Percentiles rank a stretch among this genome's conserved stretches.
Conservation (phyloP, 1,140 invertebrate species). For the Trichogramma pretiosum region DNA sequence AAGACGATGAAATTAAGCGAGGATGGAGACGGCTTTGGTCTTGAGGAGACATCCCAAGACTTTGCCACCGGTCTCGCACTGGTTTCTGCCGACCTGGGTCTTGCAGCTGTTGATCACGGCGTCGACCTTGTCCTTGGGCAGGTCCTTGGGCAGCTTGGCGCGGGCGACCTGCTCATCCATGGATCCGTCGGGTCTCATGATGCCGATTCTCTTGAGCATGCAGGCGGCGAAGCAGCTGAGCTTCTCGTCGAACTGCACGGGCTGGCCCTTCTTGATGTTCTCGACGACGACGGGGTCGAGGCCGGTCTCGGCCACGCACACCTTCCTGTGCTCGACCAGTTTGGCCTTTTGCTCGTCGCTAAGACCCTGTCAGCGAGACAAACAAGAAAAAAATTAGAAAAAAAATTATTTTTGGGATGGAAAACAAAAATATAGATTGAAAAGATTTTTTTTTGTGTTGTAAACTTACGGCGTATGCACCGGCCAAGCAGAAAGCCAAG, state of each 20-base stretch:
- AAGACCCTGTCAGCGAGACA: conserved; percentile 21
- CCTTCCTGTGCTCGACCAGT: conserved; percentile 18
- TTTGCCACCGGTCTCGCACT: conserved; percentile 14
- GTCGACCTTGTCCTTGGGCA: conserved; percentile 9
- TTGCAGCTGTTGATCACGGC: conserved; percentile 2
- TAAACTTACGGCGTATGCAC: conserved; percentile 23
- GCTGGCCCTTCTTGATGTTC: conserved; percentile 19
- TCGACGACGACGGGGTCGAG: conserved; percentile 25
- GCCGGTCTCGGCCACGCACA: conserved; percentile 25
- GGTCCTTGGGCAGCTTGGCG: conserved; percentile 21
- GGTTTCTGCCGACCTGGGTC: not conserved
- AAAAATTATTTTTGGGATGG: not conserved
- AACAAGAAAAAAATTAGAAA: conserved; percentile 3
- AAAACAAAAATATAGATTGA: not conserved
- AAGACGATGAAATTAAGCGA: not conserved
- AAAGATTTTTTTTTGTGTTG: no score
- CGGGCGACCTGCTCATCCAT: conserved; percentile 25
- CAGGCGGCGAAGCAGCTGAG: conserved; percentile 26
- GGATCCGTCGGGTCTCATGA: conserved; percentile 25
- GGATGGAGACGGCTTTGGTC: not conserved
- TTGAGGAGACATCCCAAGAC: not conserved
- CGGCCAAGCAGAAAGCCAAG: conserved; percentile 23
- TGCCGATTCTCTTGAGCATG: conserved; percentile 25
- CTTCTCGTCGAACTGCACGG: conserved; percentile 20
- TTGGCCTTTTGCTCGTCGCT: conserved; percentile 28